phyloP scores from a whole-genome alignment of 2,888 invertebrate genomes.

The Merodon equestris region DNA sequence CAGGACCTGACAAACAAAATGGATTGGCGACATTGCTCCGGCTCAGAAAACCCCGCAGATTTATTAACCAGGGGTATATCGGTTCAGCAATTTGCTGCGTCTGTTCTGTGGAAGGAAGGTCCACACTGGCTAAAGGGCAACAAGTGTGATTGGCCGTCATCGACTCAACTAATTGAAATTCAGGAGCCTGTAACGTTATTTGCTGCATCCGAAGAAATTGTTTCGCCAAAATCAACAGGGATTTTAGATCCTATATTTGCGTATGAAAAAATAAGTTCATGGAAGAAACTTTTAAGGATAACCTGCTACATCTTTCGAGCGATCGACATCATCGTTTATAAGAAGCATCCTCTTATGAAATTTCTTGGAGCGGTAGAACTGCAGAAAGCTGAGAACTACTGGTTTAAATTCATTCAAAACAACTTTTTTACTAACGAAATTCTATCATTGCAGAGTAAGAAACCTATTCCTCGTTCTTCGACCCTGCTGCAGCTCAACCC shows the following conservation, averaged over 20 bases:
- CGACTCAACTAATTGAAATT: no score
- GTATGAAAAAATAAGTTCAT: slow-evolving; percentile 4
- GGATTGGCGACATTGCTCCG: slow-evolving; percentile 37
- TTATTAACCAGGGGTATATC: slow-evolving; percentile 31
- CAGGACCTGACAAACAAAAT: slow-evolving; percentile 7
- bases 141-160: no score
- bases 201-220: no score
- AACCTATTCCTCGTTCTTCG: no score
- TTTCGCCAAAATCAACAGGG: no score
- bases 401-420: background rate
- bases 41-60: slow-evolving; percentile 34
- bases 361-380: slow-evolving; percentile 6
- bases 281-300: slow-evolving; percentile 18
- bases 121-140: slow-evolving; percentile 21
- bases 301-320: slow-evolving; percentile 17
- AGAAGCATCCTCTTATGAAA: no score
- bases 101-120: slow-evolving; percentile 26
- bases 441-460: background rate
- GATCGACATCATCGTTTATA: slow-evolving; percentile 8
- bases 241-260: slow-evolving; percentile 5
- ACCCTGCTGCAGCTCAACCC: slow-evolving; percentile 11
- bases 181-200: no score
- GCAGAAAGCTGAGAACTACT: slow-evolving; percentile 8
- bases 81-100: slow-evolving; percentile 12
- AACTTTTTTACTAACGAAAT: slow-evolving; percentile 7